These are phyloP conservation scores for Taxidea taxus DNA, from an alignment of 2,113 vertebrate species.

Conservation along the genomic window DNA sequence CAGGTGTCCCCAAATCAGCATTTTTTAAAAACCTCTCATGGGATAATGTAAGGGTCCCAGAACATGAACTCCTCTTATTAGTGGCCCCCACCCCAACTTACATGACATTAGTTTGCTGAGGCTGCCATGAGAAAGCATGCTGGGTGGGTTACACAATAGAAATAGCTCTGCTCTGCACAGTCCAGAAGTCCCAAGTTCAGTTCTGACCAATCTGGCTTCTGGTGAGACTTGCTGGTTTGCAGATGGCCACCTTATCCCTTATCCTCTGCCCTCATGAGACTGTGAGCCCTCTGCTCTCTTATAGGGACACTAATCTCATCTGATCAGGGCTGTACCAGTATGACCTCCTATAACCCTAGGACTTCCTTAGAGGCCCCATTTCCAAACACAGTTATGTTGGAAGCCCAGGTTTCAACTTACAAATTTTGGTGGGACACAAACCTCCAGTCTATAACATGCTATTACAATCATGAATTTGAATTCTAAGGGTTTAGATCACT, in stretches of 20 bases:
- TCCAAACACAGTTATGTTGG: background rate
- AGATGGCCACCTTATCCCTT: background rate
- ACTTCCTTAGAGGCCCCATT: background rate
- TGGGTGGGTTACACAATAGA: background rate
- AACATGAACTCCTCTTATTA: background rate
- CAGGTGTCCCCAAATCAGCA: background rate
- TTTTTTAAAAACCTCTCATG: background rate
- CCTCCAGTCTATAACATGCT: background rate
- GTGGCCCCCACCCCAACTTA: background rate
- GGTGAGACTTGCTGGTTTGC: background rate
- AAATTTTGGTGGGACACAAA: background rate
- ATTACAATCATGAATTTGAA: background rate
- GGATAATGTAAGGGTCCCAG: background rate
- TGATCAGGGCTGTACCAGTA: background rate
- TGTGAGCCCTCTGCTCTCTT: background rate
- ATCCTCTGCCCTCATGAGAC: background rate
- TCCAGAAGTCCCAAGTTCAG: background rate
- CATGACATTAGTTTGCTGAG: rapidly evolving
- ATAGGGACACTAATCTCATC: background rate
- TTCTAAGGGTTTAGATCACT: background rate
- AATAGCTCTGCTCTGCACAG: background rate
- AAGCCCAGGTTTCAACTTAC: background rate
- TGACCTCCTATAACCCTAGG: background rate
- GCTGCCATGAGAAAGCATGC: background rate
- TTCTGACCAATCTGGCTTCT: background rate